Percentiles rank a stretch among this genome's conserved stretches.
Conservation (phyloP, 2,113 vertebrate genomes). For the Microcebus jonahi region DNA sequence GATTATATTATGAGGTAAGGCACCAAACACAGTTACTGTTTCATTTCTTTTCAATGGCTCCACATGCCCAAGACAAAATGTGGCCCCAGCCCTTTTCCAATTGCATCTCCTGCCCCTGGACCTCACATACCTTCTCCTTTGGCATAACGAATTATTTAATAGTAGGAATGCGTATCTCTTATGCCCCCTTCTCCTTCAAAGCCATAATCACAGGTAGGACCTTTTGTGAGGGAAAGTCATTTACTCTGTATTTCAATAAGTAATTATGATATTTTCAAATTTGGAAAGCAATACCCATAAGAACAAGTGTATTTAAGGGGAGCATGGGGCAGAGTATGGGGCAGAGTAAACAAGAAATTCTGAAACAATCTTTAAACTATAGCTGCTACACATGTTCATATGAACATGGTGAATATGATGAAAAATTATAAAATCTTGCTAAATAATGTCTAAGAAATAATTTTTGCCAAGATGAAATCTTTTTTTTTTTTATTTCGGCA, state of each 20-base stretch:
- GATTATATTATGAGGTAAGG: not conserved
- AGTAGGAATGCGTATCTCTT: not conserved
- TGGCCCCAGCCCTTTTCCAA: not conserved
- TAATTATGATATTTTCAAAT: constrained; percentile 29
- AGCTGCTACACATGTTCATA: not conserved
- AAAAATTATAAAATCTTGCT: not conserved
- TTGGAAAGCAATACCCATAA: not conserved
- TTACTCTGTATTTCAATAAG: not conserved
- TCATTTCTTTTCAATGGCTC: not conserved
- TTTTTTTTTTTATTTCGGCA: not conserved
- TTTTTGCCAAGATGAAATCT: not conserved
- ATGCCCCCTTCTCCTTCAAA: not conserved
- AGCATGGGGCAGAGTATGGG: not conserved
- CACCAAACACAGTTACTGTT: not conserved
- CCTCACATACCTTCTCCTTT: not conserved
- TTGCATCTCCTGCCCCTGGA: not conserved
- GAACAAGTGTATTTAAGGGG: not conserved
- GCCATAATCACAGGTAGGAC: not conserved
- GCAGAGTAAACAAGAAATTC: constrained; percentile 1
- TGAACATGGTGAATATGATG: not conserved
- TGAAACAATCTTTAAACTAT: not conserved
- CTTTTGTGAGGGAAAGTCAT: not conserved
- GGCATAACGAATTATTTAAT: not conserved
- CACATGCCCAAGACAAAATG: not conserved
- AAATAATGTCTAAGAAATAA: not conserved